phyloP scores from a whole-genome alignment of 1,140 invertebrate genomes.

The Drosophila pectinifera region DNA sequence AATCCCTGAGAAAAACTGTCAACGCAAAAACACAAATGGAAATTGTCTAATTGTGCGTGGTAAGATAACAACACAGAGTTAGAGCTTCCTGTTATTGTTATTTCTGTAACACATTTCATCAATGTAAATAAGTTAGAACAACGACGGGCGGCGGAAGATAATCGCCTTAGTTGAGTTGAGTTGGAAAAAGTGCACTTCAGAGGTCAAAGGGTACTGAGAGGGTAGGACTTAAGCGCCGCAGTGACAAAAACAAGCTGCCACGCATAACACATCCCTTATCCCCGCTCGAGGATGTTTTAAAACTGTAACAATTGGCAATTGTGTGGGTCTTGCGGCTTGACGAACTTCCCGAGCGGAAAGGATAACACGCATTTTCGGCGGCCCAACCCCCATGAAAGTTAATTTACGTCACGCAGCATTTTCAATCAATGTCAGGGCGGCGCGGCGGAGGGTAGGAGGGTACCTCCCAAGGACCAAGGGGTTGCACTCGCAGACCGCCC shows the following conservation, averaged over 20 bases:
- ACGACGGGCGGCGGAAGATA: slow-evolving; percentile 54
- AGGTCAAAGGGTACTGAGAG: slow-evolving; percentile 15
- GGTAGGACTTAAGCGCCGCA: slow-evolving; percentile 67
- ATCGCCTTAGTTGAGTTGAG: slow-evolving; percentile 80
- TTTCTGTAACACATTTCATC: slow-evolving; percentile 72
- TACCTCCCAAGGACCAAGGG: slow-evolving; percentile 16
- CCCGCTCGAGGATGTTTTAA: slow-evolving; percentile 58
- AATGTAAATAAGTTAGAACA: slow-evolving; percentile 78
- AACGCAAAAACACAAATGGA: slow-evolving; percentile 60
- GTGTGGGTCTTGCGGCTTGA: slow-evolving; percentile 80
- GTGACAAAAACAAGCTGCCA: slow-evolving; percentile 81
- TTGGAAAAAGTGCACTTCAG: slow-evolving; percentile 77
- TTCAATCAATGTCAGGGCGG: slow-evolving; percentile 76
- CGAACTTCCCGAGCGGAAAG: slow-evolving; percentile 67
- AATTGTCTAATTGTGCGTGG: slow-evolving; percentile 84
- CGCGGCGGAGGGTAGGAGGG: slow-evolving; percentile 9
- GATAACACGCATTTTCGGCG: slow-evolving; percentile 78
- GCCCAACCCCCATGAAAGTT: slow-evolving; percentile 71
- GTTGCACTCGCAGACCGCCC: slow-evolving; percentile 39
- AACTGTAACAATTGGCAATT: slow-evolving; percentile 83
- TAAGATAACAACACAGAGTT: slow-evolving; percentile 76
- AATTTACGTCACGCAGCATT: slow-evolving; percentile 83
- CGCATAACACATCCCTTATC: slow-evolving; percentile 22
- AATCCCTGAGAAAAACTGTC: slow-evolving; percentile 66
- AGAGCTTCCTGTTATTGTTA: slow-evolving; percentile 79